Base-by-base conservation (phyloP, 2,888 invertebrate genomes). In the Cerceris ruficornis region DNA sequence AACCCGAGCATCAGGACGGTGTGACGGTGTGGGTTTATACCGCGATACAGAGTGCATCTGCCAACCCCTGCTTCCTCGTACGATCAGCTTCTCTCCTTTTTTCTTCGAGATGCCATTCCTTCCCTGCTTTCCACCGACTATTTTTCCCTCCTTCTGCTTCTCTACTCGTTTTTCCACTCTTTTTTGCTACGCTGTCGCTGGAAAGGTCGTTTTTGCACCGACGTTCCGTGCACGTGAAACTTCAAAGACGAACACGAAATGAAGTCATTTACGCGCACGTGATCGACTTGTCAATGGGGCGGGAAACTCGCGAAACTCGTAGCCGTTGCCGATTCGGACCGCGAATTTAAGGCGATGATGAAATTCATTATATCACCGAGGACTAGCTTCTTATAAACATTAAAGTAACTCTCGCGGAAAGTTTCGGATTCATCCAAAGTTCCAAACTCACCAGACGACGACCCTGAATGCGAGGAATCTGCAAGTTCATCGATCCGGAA, bases 11-110 rank as follows among this genome's bases (percentile, higher is more conserved):
- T 89, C 88, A 85, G 85, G 84, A 81, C 80, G 69, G 77, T 84
- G 86, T 87, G 84, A 86, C 82, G 85, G 87, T 87, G 87, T 89
- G 87, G 86, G 87, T 88, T 88, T 88, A 88, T 85, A 85, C 80
- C 85, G 74, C 81, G 85, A 85, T 86, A 88, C 84, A 87, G 83
- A 69, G 72, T 87, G 87, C 88, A 88, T 87, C 87, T 85, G 83
- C 83, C 86, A 84, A 79, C 80, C 81, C 75, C 77, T 65, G 65
- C 42, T 66, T 70, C 65, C 76, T 70, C 72, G 42, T 67, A 54
- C 78, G 79, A 82, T 75, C 76, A 69, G 61, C 65, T 59, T 49
- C 60, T 67, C 69, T 65, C 49, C 74, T 77, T 80, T 62, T 69
- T 82, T 72, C 70, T 62, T 43, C 73, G 41, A 28, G 52, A 43